Percentiles rank a stretch among this genome's conserved stretches.
phyloP scores from a whole-genome alignment of 2,888 invertebrate genomes.

The Fragum sueziense region DNA sequence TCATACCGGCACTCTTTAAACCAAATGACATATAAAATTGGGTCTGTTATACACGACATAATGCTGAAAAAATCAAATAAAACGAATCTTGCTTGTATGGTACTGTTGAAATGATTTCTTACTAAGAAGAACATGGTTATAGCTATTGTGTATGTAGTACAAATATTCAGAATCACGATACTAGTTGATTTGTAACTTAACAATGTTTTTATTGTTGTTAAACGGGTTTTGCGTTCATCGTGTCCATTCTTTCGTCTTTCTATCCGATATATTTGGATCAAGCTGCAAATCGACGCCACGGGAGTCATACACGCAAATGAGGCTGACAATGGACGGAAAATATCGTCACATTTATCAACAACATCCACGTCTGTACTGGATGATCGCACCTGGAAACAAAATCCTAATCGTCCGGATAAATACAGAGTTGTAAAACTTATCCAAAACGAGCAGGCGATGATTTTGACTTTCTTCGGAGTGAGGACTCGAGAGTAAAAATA shows the following conservation, averaged over 20 bases:
- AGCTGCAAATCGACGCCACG: not conserved
- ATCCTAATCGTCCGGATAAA: not conserved
- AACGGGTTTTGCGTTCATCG: not conserved
- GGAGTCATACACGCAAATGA: not conserved
- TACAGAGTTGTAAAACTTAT: not conserved
- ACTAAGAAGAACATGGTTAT: not conserved
- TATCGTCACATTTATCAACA: not conserved
- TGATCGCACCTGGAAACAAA: not conserved
- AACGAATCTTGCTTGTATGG: not conserved
- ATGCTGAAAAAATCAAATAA: not conserved
- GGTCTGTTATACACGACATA: not conserved
- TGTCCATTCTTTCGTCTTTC: not conserved
- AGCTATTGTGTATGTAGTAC: not conserved
- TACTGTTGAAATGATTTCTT: not conserved
- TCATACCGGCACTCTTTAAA: slow-evolving; percentile 14
- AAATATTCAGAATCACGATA: not conserved
- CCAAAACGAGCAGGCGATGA: not conserved
- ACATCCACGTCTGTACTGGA: not conserved
- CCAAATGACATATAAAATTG: not conserved
- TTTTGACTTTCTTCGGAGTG: not conserved
- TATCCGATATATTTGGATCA: not conserved
- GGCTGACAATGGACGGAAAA: not conserved
- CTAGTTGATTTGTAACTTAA: not conserved
- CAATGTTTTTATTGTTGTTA: not conserved
- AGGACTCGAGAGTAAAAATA: not conserved